Evolutionary conservation across 2,888 invertebrate species (phyloP), one percentile per base, ranked within the genome.

Genomic region (Meteorus colon): DNA sequence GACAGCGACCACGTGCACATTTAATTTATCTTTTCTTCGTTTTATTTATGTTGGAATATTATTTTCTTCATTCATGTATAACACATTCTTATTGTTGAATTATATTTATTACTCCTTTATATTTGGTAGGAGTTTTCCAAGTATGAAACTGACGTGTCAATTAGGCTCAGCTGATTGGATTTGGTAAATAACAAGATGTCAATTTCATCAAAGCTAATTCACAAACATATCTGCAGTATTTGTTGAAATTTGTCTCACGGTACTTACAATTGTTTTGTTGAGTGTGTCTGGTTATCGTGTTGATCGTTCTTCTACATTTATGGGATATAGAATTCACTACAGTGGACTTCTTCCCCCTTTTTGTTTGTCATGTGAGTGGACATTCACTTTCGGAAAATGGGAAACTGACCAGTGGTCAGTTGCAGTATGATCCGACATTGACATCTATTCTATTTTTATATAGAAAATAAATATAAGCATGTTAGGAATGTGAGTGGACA

Each of bases 361-460:
- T 78, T 76, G 78, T 76, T 65, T 71, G 73, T 48, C 60, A 73
- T 71, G 74, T 62, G 73, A 72, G 74, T 77, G 70, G 41, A 41
- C 77, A 76, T 73, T 77, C 62, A 55, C 63, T 60, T 66, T 67
- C 29, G 75, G 69, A 74, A 76, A 67, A 75, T 79, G 78, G 84
- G 84, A 84, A 84, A 86, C 83, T 88, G 88, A 87, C 88, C 88
- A 85, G 59, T 83, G 89, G 88, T 86, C 88, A 88, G 82, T 83
- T 80, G 75, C 77, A 75, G 77, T 74, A 76, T 80, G 81, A 85
- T 83, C 80, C 78, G 79, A 77, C 78, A 72, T 74, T 83, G 85
- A 85, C 82, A 80, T 77, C 79, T 8, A 55, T 55, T 55, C 4
- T 24, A 8, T 19, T 55, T 19, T 81, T 81, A 10, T 16, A 19